Conservation (phyloP, 2,113 vertebrate species). For the Anseranas semipalmata region DNA sequence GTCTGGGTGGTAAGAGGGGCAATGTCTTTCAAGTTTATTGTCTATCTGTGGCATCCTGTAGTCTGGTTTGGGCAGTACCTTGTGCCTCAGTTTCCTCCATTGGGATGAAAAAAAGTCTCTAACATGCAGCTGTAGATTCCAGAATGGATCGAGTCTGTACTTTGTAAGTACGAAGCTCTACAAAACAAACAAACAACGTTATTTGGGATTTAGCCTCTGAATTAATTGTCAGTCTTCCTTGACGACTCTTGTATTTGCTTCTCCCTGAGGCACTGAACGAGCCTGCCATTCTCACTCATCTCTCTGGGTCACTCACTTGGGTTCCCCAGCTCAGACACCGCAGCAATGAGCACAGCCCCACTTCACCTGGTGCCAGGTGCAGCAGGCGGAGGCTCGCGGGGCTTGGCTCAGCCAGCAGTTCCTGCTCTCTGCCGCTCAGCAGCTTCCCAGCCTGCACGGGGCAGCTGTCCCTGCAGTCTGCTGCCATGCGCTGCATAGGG, state of each 20-base stretch:
- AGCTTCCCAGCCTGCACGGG: fast-evolving
- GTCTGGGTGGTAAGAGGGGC: not conserved
- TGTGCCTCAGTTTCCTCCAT: not conserved
- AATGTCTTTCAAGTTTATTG: not conserved
- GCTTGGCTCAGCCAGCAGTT: not conserved
- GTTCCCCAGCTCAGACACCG: not conserved
- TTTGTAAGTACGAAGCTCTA: not conserved
- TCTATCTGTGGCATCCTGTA: not conserved
- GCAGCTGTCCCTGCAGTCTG: not conserved
- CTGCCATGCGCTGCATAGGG: fast-evolving
- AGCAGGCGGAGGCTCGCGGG: not conserved
- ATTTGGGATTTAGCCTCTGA: not conserved
- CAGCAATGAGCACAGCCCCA: fast-evolving
- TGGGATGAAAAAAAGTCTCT: not conserved
- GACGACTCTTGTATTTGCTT: not conserved
- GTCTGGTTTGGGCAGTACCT: fast-evolving
- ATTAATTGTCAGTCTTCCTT: not conserved
- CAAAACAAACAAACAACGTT: not conserved
- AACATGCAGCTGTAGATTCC: not conserved
- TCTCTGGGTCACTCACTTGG: not conserved
- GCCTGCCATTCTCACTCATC: fast-evolving
- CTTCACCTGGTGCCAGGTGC: not conserved
- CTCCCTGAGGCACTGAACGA: not conserved
- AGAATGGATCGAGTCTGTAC: not conserved
- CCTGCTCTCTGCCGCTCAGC: not conserved